Evolutionary conservation across 2,888 invertebrate species (phyloP), one percentile per base, ranked within the genome.

Genomic region (Sinopyrophorus schimmeli): DNA sequence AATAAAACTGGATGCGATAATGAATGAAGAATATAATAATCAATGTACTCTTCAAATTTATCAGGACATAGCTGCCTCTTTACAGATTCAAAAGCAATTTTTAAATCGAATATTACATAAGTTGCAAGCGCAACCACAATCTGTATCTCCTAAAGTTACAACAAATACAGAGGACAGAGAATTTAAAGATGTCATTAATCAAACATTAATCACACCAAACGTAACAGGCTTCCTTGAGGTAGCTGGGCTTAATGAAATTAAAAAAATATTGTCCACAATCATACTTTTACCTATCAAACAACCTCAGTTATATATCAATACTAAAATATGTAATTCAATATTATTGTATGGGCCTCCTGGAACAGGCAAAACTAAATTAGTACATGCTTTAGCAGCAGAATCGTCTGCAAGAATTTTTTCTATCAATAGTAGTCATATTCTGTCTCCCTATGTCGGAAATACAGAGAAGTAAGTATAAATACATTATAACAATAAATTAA

Each of bases 371-470:
- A 76, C 76, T 2, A 62, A 63, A 30, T 54, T 77, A 9, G 74
- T 67, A 3, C 69, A 74, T 51, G 74, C 74, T 16, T 41, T 75
- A 39, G 75, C 76, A 2, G 69, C 74, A 1, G 79, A 80, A 67
- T 74, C 77, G 20, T 66, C 72, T 14, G 76, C 77, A 3, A 63
- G 69, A 5, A 72, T 81, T 44, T 78, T 77, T 65, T 73, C 70
- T 48, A 71, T 81, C 15, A 76, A 78, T 15, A 74, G 77, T 38
- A 74, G 80, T 6, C 76, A 78, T 62, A 67, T 82, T 15, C 63
- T 80, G 11, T 80, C 80, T 3, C 67, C 73, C 31, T 79, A 75
- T 70, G 71, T 80, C 5, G 81, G 81, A 24, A 76, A 80, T 64
- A 77, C 78, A 38, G 81, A 81, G 66, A 80, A 79, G 80, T 80